A percentile compares a stretch with the other conserved stretches of the same genome.
phyloP scores from a whole-genome alignment of 2,113 vertebrate genomes.

The Balaeniceps rex region DNA sequence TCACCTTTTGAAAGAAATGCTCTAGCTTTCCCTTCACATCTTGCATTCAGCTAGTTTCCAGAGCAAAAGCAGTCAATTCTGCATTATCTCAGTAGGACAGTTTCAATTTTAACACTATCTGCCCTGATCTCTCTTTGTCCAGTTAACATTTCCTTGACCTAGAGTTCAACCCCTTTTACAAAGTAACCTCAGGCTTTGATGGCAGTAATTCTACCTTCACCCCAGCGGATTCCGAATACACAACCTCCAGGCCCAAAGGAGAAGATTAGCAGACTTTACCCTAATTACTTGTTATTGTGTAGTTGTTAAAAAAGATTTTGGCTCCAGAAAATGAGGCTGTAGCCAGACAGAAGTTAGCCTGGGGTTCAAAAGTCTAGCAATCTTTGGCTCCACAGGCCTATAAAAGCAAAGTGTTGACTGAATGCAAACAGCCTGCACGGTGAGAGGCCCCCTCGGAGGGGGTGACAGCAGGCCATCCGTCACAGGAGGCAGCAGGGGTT shows the following conservation, averaged over 20 bases:
- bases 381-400: constrained; percentile 77
- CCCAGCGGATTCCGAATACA: constrained; percentile 48
- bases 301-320: constrained; percentile 66
- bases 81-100: constrained; percentile 31
- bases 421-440: constrained; percentile 72
- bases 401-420: constrained; percentile 80
- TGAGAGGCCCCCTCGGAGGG: constrained; percentile 21
- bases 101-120: constrained; percentile 72
- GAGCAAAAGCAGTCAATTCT: constrained; percentile 35
- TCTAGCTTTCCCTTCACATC: background rate
- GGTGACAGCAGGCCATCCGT: constrained; percentile 65
- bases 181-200: constrained; percentile 71
- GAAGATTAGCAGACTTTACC: constrained; percentile 62
- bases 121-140: constrained; percentile 64
- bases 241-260: constrained; percentile 53
- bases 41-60: constrained; percentile 7
- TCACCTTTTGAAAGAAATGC: background rate
- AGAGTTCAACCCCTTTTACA: constrained; percentile 70
- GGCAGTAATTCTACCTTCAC: constrained; percentile 58
- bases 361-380: constrained; percentile 77
- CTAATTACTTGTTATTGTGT: constrained; percentile 68
- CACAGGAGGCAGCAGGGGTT: constrained; percentile 57
- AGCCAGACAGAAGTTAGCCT: constrained; percentile 78
- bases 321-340: constrained; percentile 73
- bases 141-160: constrained; percentile 81